Percentiles rank a stretch among this genome's conserved stretches.
Evolutionary conservation across 2,113 vertebrate species (phyloP).

Genomic region (Solea senegalensis): DNA sequence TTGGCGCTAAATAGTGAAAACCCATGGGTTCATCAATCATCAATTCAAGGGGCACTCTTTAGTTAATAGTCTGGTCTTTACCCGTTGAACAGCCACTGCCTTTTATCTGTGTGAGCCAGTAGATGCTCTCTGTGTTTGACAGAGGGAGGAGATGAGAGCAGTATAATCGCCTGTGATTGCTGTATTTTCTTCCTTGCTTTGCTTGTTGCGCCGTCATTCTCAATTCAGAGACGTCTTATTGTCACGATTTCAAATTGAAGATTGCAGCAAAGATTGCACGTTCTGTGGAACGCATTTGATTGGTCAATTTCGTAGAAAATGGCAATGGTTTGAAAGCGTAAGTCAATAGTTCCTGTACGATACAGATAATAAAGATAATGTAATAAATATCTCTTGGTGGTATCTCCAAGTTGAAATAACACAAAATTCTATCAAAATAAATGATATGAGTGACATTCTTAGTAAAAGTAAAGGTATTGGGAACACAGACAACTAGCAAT

Average conservation of each 20-base stretch:
- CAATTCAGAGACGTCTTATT: conserved; percentile 42
- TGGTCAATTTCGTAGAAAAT: conserved; percentile 45
- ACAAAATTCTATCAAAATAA: background rate
- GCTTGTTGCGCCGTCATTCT: conserved; percentile 45
- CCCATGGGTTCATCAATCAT: conserved; percentile 77
- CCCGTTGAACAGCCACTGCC: conserved; percentile 54
- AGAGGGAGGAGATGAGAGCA: conserved; percentile 17
- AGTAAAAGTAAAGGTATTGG: background rate
- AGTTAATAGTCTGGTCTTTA: conserved; percentile 75
- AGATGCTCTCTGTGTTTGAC: conserved; percentile 26
- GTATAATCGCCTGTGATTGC: conserved; percentile 56
- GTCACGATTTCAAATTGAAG: conserved; percentile 57
- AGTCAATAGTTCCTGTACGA: conserved; percentile 61
- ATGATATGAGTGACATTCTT: background rate
- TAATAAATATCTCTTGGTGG: conserved; percentile 23
- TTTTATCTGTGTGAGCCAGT: conserved; percentile 54
- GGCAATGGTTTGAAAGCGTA: conserved; percentile 33
- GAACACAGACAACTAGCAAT: background rate
- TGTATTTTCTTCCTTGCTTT: conserved; percentile 47
- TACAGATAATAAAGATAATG: conserved; percentile 34
- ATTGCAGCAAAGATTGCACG: conserved; percentile 33
- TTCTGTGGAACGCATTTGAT: conserved; percentile 42
- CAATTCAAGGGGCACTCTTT: conserved; percentile 66
- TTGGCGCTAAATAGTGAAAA: conserved; percentile 70
- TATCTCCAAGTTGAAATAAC: background rate